Evolutionary conservation across 2,888 invertebrate species (phyloP).

Genomic region (Keiferia lycopersicella): DNA sequence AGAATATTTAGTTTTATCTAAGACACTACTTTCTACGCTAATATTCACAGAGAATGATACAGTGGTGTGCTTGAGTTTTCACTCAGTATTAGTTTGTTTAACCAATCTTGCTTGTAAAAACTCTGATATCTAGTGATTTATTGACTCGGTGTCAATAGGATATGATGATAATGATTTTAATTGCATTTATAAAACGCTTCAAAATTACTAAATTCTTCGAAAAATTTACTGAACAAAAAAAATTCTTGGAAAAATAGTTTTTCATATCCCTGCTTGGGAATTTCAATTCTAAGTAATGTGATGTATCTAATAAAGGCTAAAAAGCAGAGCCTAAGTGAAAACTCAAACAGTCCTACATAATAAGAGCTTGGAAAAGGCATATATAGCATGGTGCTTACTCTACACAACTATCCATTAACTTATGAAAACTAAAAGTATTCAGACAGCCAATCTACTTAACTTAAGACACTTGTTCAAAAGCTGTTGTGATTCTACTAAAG

Average conservation of each 20-base stretch:
- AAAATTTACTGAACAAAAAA: no score
- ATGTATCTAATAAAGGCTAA: background rate
- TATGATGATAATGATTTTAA: no score
- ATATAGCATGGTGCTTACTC: constrained; percentile 67
- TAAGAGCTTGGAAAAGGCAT: constrained; percentile 70
- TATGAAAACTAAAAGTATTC: constrained; percentile 44
- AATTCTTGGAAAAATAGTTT: no score
- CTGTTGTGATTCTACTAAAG: constrained; percentile 1
- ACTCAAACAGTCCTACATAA: constrained; percentile 21
- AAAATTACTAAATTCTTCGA: no score
- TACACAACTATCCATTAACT: constrained; percentile 55
- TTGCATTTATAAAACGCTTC: no score
- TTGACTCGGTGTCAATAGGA: background rate
- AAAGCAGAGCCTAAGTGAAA: constrained; percentile 19
- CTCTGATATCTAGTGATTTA: background rate
- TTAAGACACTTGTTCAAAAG: constrained; percentile 27
- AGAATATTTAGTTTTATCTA: constrained; percentile 77
- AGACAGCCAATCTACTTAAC: constrained; percentile 54
- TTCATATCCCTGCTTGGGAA: no score
- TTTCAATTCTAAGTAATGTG: background rate
- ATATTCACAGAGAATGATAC: constrained; percentile 79
- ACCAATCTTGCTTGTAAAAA: constrained; percentile 5
- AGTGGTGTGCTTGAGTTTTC: constrained; percentile 34
- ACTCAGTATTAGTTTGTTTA: constrained; percentile 1
- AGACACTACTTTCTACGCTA: constrained; percentile 78